These are phyloP conservation scores for Platycnemis pennipes DNA, from an alignment of 2,888 invertebrate genomes.

Conservation along the genomic window DNA sequence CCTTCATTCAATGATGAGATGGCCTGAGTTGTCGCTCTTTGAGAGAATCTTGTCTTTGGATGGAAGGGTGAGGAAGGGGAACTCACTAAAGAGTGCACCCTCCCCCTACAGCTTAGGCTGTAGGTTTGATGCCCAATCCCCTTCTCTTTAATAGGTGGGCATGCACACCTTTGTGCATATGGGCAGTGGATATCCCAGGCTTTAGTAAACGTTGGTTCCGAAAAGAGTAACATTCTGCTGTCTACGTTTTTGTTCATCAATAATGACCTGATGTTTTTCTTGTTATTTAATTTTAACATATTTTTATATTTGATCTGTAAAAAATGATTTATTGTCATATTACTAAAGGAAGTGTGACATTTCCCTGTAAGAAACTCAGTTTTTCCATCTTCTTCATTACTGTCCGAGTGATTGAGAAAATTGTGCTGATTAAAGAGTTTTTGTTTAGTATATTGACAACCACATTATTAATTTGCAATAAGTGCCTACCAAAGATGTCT, in stretches of 20 bases:
- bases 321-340: conserved; percentile 54
- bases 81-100: conserved; percentile 5
- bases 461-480: conserved; percentile 65
- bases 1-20: conserved; percentile 64
- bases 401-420: conserved; percentile 17
- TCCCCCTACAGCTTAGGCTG: conserved; percentile 26
- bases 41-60: conserved; percentile 66
- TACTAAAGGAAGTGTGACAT: conserved; percentile 47
- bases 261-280: conserved; percentile 57
- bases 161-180: not conserved
- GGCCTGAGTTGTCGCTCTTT: conserved; percentile 61
- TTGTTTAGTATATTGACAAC: conserved; percentile 63
- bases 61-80: conserved; percentile 56
- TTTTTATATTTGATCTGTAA: conserved; percentile 66
- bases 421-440: conserved; percentile 59
- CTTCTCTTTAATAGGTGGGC: conserved; percentile 51
- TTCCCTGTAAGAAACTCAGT: conserved; percentile 49
- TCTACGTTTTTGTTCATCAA: conserved; percentile 47
- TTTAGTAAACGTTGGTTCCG: conserved; percentile 57
- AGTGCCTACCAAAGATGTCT: conserved; percentile 68
- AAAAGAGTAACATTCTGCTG: conserved; percentile 65
- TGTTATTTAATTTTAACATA: conserved; percentile 67
- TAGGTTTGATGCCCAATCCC: conserved; percentile 50
- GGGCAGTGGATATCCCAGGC: conserved; percentile 43
- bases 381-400: conserved; percentile 37